These are phyloP conservation scores for Potorous gilbertii DNA, from an alignment of 2,797 vertebrate species.

Conservation along the genomic window DNA sequence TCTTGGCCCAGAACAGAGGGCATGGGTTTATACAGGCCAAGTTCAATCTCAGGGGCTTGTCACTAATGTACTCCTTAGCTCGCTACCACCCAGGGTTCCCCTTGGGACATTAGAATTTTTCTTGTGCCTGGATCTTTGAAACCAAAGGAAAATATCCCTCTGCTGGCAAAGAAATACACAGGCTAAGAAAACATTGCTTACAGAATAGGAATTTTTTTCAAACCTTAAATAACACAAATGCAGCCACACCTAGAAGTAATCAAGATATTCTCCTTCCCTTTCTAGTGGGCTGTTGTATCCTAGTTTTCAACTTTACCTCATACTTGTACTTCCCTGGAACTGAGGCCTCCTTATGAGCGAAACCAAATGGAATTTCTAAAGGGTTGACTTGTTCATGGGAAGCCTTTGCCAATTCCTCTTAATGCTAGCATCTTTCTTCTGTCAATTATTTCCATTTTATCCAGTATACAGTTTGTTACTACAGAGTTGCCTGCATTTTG, in stretches of 20 bases:
- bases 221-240: neutral
- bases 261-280: neutral
- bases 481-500: neutral
- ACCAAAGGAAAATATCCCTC: neutral
- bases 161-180: neutral
- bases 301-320: neutral
- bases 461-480: neutral
- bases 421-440: neutral
- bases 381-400: neutral
- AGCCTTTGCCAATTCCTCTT: neutral
- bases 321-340: neutral
- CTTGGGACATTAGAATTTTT: neutral
- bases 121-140: neutral
- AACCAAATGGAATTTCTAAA: neutral
- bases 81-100: neutral
- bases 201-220: neutral
- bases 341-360: neutral
- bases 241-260: neutral
- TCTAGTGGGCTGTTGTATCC: neutral
- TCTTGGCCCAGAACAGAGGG: neutral
- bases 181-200: neutral
- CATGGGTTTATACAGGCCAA: neutral
- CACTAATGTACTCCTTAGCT: neutral
- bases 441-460: neutral
- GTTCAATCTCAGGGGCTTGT: neutral